Percentiles rank a stretch among this genome's conserved stretches.
Conservation (phyloP, 2,888 invertebrate genomes). For the Acronicta leporina region DNA sequence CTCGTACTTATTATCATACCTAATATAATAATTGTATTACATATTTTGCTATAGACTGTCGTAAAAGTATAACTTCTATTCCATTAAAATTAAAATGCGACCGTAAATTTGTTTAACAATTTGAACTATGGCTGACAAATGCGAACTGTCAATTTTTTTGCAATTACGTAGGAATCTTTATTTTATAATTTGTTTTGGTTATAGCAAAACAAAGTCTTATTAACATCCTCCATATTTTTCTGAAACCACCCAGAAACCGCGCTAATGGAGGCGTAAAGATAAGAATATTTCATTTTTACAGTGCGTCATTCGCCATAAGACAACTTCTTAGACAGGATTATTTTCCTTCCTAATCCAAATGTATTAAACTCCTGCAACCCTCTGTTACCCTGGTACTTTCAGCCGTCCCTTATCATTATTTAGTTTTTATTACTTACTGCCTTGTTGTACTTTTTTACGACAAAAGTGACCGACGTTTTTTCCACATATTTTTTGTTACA, state of each 20-base stretch:
- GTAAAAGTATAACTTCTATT: too few relatives aligned
- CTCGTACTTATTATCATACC: too few relatives aligned
- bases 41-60: too few relatives aligned
- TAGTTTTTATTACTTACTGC: slow-evolving; percentile 50
- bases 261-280: slow-evolving; percentile 33
- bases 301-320: slow-evolving; percentile 35
- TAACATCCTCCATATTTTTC: slow-evolving; percentile 23
- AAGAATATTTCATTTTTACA: slow-evolving; percentile 42
- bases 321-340: slow-evolving; percentile 35
- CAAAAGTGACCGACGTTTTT: slow-evolving; percentile 41
- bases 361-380: slow-evolving; percentile 44
- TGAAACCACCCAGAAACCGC: slow-evolving; percentile 15
- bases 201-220: slow-evolving; percentile 29
- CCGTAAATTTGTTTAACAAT: too few relatives aligned
- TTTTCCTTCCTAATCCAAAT: slow-evolving; percentile 50
- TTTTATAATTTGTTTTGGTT: too few relatives aligned
- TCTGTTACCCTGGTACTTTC: slow-evolving; percentile 41
- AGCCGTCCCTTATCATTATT: slow-evolving; percentile 52
- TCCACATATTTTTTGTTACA: slow-evolving; percentile 40
- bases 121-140: too few relatives aligned
- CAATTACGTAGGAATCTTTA: too few relatives aligned
- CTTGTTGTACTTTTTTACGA: slow-evolving; percentile 46
- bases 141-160: too few relatives aligned
- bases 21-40: too few relatives aligned
- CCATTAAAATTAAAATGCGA: too few relatives aligned